Base-by-base conservation (phyloP, 2,113 vertebrate species). In the Murina feae region DNA sequence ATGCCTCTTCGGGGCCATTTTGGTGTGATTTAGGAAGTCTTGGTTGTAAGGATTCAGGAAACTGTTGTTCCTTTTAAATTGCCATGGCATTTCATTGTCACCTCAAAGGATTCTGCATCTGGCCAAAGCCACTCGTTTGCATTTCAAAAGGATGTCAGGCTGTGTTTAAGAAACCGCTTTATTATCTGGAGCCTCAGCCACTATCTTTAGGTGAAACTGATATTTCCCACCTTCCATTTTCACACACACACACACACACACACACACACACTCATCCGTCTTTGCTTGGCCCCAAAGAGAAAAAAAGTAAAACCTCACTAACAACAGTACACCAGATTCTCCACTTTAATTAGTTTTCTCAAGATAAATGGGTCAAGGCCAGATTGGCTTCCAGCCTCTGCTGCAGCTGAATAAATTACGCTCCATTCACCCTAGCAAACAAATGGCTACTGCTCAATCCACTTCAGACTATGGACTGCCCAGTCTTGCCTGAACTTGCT, bases 1-100 rank as follows among this genome's bases (percentile, higher is more conserved):
- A 10, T n/a, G 74, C 72, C 80, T 82, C 90, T 93, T 47, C 51
- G 91, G 93, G 90, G 9, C 68, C 71, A 85, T 93, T 90, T 55
- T 89, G 94, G 55, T 94, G 87, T 91, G 91, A 96, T 90, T 95
- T 97, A 93, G 90, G 91, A 95, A 49, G 76, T 79, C 68, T 86
- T 80, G 71, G 88, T 44, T 93, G 66, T 90, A 71, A 85, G 85
- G 82, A 95, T 87, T 49, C 39, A 9, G 51, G 68, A 49, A 93
- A 94, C n/a, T 82, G 86, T 96, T 95, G 89, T 93, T 96, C 80
- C 14, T 94, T 97, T 96, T 93, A 97, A 98, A 97, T 25, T 0
- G 86, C 16, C 37, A 25, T 96, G 89, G 87, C 96, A 93, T 97
- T 97, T 96, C 94, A 53, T 89, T 86, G 90, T 95, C 95, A 87